Percentiles rank a stretch among this genome's conserved stretches.
phyloP scores from a whole-genome alignment of 2,113 vertebrate genomes.

The Tragelaphus strepsiceros region DNA sequence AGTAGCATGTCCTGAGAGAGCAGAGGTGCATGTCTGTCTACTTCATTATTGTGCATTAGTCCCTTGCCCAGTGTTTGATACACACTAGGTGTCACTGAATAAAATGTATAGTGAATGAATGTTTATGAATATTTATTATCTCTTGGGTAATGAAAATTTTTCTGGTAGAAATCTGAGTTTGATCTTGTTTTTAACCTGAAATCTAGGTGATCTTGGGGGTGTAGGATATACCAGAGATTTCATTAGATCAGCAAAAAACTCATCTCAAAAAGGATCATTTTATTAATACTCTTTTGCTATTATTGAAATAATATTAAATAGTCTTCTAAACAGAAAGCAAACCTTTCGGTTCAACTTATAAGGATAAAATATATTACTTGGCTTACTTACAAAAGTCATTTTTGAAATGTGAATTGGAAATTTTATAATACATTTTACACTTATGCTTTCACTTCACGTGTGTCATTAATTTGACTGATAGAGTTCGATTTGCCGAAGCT shows the following conservation, averaged over 20 bases:
- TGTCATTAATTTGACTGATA: not conserved
- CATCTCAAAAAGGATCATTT: not conserved
- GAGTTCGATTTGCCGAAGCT: not conserved
- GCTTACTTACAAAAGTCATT: not conserved
- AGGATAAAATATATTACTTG: not conserved
- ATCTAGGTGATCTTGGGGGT: not conserved
- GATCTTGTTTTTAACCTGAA: not conserved
- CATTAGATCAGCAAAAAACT: not conserved
- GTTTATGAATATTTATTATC: not conserved
- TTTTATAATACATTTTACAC: not conserved
- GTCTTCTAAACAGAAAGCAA: not conserved
- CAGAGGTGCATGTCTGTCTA: not conserved
- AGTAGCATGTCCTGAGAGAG: not conserved
- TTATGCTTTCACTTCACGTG: not conserved
- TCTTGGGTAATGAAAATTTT: not conserved
- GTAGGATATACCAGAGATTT: not conserved
- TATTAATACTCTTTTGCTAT: not conserved
- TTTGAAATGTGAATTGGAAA: not conserved
- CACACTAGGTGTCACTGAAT: not conserved
- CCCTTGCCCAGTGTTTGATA: not conserved
- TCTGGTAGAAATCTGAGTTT: not conserved
- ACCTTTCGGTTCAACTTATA: not conserved
- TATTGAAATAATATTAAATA: not conserved
- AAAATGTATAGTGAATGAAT: not conserved
- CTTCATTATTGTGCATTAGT: not conserved